Base-by-base conservation (phyloP, 1,140 invertebrate genomes). In the Eriocheir sinensis region DNA sequence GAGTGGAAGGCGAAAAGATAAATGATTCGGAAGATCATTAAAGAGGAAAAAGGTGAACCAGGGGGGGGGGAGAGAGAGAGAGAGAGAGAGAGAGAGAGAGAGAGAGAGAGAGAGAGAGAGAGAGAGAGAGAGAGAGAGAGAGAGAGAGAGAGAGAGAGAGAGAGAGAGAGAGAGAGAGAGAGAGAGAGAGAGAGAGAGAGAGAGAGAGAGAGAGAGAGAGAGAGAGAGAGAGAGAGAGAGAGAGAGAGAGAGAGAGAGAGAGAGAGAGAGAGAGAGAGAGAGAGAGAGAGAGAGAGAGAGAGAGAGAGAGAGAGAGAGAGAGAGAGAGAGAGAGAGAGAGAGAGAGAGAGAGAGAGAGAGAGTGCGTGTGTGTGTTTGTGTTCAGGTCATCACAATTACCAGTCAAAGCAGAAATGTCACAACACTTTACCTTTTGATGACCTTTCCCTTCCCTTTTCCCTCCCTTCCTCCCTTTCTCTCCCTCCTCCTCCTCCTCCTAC, bases 381-480 rank as follows among this genome's bases (percentile, higher is more conserved):
- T 27, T 72, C 60, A 53, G 48, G 60, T 72, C 60, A 72, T n/a
- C 60, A 53, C 60, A 72, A 72, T 72, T n/a, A 53, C 48, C 60
- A 72, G n/a, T 72, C 60, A n/a, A 3, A n/a, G 60, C 60, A 72
- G 60, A 72, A 72, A 21, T 72, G 60, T 72, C 83, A 86, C 32
- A 86, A 38, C 89, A 44, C 89, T 44, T 90, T 44, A 41, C 89
- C 44, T 12, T 90, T 21, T 90, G 27, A 30, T 40, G 32, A 32
- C 40, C 34, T 89, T 85, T 83, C 40, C 32, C n/a, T 81, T 32
- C 36, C n/a, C 72, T 38, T 83, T 34, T 32, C 91, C 83, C 79
- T 6, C 91, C 32, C 91, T 44, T 38, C 17, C 38, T 80, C 60
- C 41, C 79, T 85, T 40, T 92, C 91, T 85, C 91, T 38, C 38